These are phyloP conservation scores for Dipodomys stephensi DNA, from an alignment of 2,113 vertebrate species.

Conservation along the genomic window DNA sequence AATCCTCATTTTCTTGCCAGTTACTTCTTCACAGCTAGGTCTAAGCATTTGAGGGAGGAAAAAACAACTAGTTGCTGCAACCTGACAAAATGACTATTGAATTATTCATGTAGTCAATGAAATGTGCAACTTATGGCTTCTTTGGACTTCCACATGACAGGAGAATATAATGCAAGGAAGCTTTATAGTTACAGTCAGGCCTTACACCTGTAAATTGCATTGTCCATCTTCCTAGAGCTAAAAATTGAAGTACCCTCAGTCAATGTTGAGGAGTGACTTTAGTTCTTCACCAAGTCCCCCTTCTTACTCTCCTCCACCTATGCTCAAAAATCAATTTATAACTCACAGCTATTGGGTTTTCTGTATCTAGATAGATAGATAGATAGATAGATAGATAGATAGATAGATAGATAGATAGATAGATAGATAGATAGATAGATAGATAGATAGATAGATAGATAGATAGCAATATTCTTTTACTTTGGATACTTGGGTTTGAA, in stretches of 20 bases:
- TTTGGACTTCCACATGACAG: slow-evolving; percentile 24
- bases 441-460: too few relatives aligned
- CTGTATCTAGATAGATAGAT: too few relatives aligned
- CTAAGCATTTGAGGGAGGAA: slow-evolving; percentile 23
- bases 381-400: too few relatives aligned
- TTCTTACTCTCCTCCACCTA: not conserved
- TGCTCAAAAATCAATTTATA: slow-evolving; percentile 13
- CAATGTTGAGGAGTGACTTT: slow-evolving; percentile 5
- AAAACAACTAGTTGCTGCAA: slow-evolving; percentile 49
- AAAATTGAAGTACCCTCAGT: not conserved
- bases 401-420: too few relatives aligned
- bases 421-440: too few relatives aligned
- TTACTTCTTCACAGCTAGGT: slow-evolving; percentile 57
- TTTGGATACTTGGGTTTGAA: too few relatives aligned
- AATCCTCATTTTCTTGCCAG: slow-evolving; percentile 42
- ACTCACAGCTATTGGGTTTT: not conserved
- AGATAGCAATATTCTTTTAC: too few relatives aligned
- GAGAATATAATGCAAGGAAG: not conserved
- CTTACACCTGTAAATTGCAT: not conserved
- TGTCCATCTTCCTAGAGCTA: not conserved
- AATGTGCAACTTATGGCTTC: slow-evolving; percentile 65
- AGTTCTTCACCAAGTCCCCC: not conserved
- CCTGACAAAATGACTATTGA: slow-evolving; percentile 66
- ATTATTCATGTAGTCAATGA: slow-evolving; percentile 69
- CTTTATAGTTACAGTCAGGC: slow-evolving; percentile 50